phyloP scores from a whole-genome alignment of 1,140 invertebrate genomes.

The Drosophila santomea region DNA sequence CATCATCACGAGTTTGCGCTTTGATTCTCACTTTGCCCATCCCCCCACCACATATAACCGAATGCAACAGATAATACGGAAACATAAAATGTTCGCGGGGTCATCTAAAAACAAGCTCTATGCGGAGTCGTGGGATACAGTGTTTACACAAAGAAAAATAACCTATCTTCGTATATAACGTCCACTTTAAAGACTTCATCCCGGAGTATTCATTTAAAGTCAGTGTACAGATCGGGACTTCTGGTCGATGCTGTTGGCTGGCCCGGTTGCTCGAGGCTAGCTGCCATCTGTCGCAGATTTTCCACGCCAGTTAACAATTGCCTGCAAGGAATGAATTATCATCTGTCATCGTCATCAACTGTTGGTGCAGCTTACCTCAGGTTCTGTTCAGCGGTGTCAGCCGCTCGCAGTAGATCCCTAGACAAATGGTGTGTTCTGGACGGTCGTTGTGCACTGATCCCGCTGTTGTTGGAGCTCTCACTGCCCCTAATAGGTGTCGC shows the following conservation, averaged over 20 bases:
- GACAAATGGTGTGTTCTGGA: slow-evolving; percentile 76
- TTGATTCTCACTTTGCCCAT: slow-evolving; percentile 59
- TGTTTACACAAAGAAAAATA: slow-evolving; percentile 56
- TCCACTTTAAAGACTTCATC: slow-evolving; percentile 19
- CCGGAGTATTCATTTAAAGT: slow-evolving; percentile 60
- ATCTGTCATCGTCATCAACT: background rate
- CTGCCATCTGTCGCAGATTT: slow-evolving; percentile 87
- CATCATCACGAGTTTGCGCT: slow-evolving; percentile 78
- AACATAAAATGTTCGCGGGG: slow-evolving; percentile 21
- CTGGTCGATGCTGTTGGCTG: slow-evolving; percentile 48
- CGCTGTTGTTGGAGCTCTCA: slow-evolving; percentile 61
- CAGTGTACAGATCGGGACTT: slow-evolving; percentile 72
- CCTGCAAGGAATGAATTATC: slow-evolving; percentile 70
- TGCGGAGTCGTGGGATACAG: slow-evolving; percentile 36
- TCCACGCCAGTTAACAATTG: slow-evolving; percentile 88
- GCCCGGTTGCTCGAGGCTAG: slow-evolving; percentile 65
- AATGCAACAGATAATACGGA: slow-evolving; percentile 49
- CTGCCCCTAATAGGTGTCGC: slow-evolving; percentile 32
- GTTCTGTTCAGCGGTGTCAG: slow-evolving; percentile 88
- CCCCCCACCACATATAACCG: slow-evolving; percentile 10
- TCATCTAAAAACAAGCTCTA: slow-evolving; percentile 65
- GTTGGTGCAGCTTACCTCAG: slow-evolving; percentile 85
- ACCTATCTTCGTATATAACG: slow-evolving; percentile 1
- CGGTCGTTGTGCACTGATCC: slow-evolving; percentile 58
- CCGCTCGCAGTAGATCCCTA: slow-evolving; percentile 87